phyloP scores from a whole-genome alignment of 2,113 vertebrate species.

The Ploceus nigricollis region DNA sequence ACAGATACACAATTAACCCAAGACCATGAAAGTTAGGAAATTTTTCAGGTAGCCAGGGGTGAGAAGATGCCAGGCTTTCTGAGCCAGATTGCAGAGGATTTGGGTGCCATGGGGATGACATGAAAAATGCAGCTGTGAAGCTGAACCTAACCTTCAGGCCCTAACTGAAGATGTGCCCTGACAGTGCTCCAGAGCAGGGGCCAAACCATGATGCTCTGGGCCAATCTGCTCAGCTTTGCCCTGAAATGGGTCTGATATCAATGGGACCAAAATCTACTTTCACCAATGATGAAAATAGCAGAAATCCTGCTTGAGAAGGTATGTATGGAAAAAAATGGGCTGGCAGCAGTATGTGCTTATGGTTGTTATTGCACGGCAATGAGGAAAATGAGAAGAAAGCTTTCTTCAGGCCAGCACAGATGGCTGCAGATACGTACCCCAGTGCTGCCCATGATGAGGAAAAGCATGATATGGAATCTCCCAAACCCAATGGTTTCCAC shows the following conservation, averaged over 20 bases:
- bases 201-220: not conserved
- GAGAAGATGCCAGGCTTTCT: not conserved
- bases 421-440: slow-evolving; percentile 73
- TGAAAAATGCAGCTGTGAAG: not conserved
- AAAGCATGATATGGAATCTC: slow-evolving; percentile 87
- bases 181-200: not conserved
- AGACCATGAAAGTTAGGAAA: not conserved
- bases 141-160: not conserved
- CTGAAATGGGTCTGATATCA: not conserved
- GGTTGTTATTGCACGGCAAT: not conserved
- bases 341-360: not conserved
- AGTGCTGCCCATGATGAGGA: slow-evolving; percentile 91
- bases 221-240: not conserved
- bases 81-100: not conserved
- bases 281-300: not conserved
- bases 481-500: slow-evolving; percentile 93
- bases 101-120: not conserved
- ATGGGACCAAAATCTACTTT: not conserved
- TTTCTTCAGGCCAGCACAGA: not conserved
- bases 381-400: not conserved
- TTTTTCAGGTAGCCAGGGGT: not conserved
- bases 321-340: not conserved
- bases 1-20: not conserved
- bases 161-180: rapidly evolving
- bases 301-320: not conserved